These are phyloP conservation scores for Arion vulgaris DNA, from an alignment of 1,140 invertebrate species.

Conservation along the genomic window DNA sequence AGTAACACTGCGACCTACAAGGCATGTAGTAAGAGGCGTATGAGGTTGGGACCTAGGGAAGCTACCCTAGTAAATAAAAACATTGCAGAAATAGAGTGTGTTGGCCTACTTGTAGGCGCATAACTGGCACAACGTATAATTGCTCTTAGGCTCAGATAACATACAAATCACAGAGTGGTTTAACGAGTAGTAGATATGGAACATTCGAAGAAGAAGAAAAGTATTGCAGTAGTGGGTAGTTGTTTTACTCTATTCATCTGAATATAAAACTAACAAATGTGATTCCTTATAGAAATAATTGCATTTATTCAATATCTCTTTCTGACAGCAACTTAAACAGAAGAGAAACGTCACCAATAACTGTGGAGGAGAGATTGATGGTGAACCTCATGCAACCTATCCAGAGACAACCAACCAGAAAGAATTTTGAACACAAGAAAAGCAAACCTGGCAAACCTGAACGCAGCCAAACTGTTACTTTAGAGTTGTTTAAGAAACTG, in stretches of 20 bases:
- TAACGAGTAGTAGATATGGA: no score
- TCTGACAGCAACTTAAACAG: neutral
- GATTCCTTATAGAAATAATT: neutral
- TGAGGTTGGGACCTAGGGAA: no score
- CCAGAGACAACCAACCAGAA: neutral
- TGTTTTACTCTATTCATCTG: neutral
- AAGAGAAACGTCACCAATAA: neutral
- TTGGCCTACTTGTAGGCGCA: no score
- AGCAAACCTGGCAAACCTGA: neutral
- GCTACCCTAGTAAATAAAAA: no score
- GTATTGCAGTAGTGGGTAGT: no score
- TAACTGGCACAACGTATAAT: no score
- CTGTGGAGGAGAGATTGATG: neutral
- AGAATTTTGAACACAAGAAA: neutral
- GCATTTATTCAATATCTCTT: neutral
- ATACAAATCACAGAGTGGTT: no score
- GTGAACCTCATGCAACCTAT: neutral
- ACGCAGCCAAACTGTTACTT: conserved; percentile 38
- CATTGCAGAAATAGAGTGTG: no score
- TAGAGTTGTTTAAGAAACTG: conserved; percentile 46
- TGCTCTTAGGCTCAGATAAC: no score
- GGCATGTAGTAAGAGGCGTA: no score
- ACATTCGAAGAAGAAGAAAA: no score
- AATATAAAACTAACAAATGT: neutral
- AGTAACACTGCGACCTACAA: no score